Conservation (phyloP, 2,888 invertebrate genomes). For the Dicyrtomina minuta region DNA sequence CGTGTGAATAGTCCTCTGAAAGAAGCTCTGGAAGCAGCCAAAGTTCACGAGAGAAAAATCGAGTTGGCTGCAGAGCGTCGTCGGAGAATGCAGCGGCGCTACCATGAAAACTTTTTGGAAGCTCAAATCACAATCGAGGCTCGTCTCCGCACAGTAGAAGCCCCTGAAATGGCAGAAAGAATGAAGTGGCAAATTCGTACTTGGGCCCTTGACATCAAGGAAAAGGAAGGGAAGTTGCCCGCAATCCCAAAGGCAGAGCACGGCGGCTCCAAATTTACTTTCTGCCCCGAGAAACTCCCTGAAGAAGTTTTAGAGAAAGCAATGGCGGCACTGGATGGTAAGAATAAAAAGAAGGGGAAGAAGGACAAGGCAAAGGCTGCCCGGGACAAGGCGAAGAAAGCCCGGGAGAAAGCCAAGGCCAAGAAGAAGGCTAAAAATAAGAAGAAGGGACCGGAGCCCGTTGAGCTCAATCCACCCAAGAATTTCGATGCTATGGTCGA, state of each 20-base stretch:
- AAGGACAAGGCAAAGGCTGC: slow-evolving; percentile 17
- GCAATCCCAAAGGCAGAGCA: slow-evolving; percentile 89
- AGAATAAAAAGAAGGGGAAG: slow-evolving; percentile 18
- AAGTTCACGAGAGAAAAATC: slow-evolving; percentile 18
- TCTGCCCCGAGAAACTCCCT: slow-evolving; percentile 59
- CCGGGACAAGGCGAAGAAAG: slow-evolving; percentile 7
- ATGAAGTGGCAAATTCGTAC: slow-evolving; percentile 82
- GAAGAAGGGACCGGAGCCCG: not conserved
- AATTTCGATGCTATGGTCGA: slow-evolving; percentile 72
- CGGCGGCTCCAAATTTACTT: slow-evolving; percentile 82
- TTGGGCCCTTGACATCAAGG: slow-evolving; percentile 68
- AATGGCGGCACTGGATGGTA: slow-evolving; percentile 5
- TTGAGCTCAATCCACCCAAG: slow-evolving; percentile 67
- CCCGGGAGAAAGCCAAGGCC: slow-evolving; percentile 60
- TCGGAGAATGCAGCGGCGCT: slow-evolving; percentile 68
- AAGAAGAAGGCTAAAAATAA: slow-evolving; percentile 54
- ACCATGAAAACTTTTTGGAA: slow-evolving; percentile 69
- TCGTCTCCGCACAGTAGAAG: slow-evolving; percentile 70
- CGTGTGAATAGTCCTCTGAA: slow-evolving; percentile 4
- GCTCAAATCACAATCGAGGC: slow-evolving; percentile 63
- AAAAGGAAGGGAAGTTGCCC: slow-evolving; percentile 81
- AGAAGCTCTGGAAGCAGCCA: slow-evolving; percentile 8
- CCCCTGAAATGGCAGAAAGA: slow-evolving; percentile 77
- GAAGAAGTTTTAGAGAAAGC: slow-evolving; percentile 38
- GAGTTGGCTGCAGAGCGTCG: slow-evolving; percentile 56